Percentiles rank a stretch among this genome's conserved stretches.
These are phyloP conservation scores for Sitta europaea DNA, from an alignment of 2,113 vertebrate genomes.

Conservation along the genomic window DNA sequence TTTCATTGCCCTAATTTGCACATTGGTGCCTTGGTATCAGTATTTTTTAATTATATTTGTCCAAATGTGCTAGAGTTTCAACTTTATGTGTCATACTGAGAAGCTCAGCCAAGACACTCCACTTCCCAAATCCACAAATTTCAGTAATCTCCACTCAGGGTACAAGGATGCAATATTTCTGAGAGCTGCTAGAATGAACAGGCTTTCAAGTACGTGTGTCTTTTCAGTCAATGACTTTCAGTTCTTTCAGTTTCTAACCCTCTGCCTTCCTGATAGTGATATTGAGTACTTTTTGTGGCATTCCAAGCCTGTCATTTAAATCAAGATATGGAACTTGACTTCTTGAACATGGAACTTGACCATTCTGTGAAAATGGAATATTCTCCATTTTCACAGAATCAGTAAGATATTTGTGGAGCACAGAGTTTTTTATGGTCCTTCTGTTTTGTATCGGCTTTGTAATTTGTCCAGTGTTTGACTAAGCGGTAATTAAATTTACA, in stretches of 20 bases:
- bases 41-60: not conserved
- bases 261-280: not conserved
- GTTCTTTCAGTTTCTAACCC: not conserved
- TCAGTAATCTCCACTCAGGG: not conserved
- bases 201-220: not conserved
- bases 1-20: not conserved
- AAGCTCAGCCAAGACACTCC: not conserved
- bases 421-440: not conserved
- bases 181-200: not conserved
- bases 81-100: not conserved
- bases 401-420: not conserved
- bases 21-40: not conserved
- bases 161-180: not conserved
- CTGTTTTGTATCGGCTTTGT: constrained; percentile 2
- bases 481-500: constrained; percentile 24
- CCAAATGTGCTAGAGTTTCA: not conserved
- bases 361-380: no score
- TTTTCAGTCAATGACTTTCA: not conserved
- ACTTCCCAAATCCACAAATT: not conserved
- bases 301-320: not conserved
- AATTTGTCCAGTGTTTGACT: constrained; percentile 10
- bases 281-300: not conserved
- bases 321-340: not conserved
- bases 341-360: no score
- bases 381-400: not conserved